Evolutionary conservation across 2,797 vertebrate genomes (phyloP).

Genomic region (Hapalemur alaotrensis): DNA sequence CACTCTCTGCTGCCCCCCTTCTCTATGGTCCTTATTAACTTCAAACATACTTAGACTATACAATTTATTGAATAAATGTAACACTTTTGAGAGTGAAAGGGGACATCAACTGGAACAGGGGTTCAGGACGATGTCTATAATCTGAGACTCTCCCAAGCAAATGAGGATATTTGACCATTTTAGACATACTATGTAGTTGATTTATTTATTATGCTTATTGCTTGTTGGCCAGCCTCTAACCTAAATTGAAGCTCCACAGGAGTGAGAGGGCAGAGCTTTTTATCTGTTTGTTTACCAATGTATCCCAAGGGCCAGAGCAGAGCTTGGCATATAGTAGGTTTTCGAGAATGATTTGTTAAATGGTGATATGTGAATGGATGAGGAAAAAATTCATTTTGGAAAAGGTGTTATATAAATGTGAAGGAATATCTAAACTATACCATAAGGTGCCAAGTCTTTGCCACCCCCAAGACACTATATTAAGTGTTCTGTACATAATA

Average conservation of each 20-base stretch:
- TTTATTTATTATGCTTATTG: not conserved
- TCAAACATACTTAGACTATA: not conserved
- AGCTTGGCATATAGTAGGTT: not conserved
- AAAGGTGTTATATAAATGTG: not conserved
- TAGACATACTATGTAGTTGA: not conserved
- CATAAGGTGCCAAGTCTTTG: not conserved
- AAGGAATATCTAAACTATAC: not conserved
- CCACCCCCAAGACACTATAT: not conserved
- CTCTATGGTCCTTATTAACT: not conserved
- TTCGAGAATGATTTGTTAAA: not conserved
- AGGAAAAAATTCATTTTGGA: not conserved
- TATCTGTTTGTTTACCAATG: not conserved
- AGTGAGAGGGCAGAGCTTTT: not conserved
- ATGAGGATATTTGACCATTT: not conserved
- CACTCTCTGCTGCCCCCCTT: not conserved
- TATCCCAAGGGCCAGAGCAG: not conserved
- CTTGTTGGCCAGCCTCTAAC: not conserved
- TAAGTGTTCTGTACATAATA: not conserved
- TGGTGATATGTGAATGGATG: not conserved
- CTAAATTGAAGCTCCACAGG: not conserved
- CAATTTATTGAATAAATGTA: not conserved
- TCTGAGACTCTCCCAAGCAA: not conserved
- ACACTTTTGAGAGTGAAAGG: not conserved
- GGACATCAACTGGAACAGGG: not conserved
- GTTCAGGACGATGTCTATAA: not conserved